Percentiles rank a stretch among this genome's conserved stretches.
Conservation (phyloP, 2,797 vertebrate genomes). For the Rhynchotus rufescens region DNA sequence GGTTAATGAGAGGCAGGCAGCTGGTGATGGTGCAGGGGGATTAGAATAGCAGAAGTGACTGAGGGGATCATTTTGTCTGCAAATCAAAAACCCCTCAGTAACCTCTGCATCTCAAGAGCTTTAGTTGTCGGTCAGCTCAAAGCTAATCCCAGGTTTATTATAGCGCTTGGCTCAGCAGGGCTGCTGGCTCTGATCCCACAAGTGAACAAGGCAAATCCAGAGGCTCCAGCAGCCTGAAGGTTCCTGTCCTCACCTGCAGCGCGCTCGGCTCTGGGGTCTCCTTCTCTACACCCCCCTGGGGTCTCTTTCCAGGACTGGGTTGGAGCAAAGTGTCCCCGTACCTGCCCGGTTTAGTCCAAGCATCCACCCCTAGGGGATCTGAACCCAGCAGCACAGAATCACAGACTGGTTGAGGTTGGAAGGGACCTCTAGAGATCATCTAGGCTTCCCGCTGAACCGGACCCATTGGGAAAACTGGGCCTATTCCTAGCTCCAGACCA, state of each 20-base stretch:
- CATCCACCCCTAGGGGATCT: background rate
- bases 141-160: background rate
- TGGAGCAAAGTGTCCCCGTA: accelerated
- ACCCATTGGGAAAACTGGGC: background rate
- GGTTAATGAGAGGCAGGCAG: background rate
- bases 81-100: background rate
- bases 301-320: accelerated
- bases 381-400: background rate
- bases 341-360: background rate
- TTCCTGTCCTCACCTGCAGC: background rate
- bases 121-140: background rate
- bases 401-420: too few relatives aligned
- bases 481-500: background rate
- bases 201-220: background rate
- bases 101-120: background rate
- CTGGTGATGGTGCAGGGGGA: background rate
- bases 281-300: background rate
- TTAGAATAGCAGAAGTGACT: background rate
- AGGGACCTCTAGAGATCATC: too few relatives aligned
- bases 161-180: background rate
- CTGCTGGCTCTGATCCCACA: accelerated
- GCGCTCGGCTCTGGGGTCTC: background rate
- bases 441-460: background rate
- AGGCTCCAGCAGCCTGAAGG: background rate
- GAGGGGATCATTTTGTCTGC: background rate